phyloP scores from a whole-genome alignment of 2,888 invertebrate species.

The Caenorhabditis sinica region DNA sequence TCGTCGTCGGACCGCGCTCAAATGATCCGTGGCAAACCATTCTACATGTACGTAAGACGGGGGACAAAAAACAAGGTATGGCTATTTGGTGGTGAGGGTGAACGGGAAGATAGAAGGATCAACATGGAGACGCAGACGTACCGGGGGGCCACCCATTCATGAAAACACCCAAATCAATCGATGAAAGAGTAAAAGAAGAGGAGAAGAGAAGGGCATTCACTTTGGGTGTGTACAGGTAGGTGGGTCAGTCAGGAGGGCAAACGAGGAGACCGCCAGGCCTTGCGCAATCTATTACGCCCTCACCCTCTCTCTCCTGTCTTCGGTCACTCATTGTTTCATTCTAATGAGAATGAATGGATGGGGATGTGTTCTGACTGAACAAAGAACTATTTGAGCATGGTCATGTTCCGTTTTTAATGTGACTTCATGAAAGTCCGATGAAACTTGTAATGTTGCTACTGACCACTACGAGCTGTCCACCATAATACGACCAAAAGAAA shows the following conservation, averaged over 20 bases:
- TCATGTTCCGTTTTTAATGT: not conserved
- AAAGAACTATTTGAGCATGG: conserved; percentile 24
- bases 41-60: conserved; percentile 23
- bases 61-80: conserved; percentile 45
- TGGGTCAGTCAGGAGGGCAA: conserved; percentile 41
- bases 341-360: conserved; percentile 48
- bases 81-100: conserved; percentile 28
- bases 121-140: conserved; percentile 47
- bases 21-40: conserved; percentile 59
- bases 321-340: conserved; percentile 59
- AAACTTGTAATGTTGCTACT: not conserved
- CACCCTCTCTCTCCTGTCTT: conserved; percentile 20
- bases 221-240: conserved; percentile 64
- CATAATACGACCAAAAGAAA: no score
- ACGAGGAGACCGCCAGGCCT: conserved; percentile 30
- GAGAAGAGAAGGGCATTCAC: conserved; percentile 21
- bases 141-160: conserved; percentile 41
- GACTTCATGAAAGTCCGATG: not conserved
- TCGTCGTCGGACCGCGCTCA: conserved; percentile 34
- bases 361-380: not conserved
- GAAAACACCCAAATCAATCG: conserved; percentile 59
- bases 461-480: not conserved
- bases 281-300: conserved; percentile 60
- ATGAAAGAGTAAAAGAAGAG: conserved; percentile 25
- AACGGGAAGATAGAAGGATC: not conserved